Evolutionary conservation across 2,888 invertebrate species (phyloP).

Genomic region (Biston stratarius): DNA sequence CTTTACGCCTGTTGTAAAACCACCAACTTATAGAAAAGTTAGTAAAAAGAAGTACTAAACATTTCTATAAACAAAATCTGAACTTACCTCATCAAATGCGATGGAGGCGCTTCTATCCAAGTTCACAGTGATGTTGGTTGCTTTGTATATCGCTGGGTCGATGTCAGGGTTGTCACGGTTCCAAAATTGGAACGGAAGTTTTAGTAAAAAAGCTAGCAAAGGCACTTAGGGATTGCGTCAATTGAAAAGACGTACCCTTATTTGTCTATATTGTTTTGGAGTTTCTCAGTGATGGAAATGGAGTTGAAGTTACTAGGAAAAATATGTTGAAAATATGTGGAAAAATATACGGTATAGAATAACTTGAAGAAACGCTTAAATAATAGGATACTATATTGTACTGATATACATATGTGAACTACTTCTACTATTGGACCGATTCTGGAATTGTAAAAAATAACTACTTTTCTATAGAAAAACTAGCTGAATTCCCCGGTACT

Average conservation of each 20-base stretch:
- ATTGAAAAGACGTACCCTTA: conserved; percentile 9
- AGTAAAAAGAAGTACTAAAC: not conserved
- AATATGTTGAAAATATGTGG: not conserved
- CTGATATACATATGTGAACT: too few relatives aligned
- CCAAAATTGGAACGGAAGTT: conserved; percentile 29
- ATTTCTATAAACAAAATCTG: not conserved
- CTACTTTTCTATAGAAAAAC: too few relatives aligned
- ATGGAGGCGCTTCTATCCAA: not conserved
- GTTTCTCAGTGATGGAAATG: not conserved
- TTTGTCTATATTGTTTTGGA: conserved; percentile 9
- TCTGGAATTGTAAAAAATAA: too few relatives aligned
- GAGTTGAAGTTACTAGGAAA: not conserved
- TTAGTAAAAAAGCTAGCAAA: not conserved
- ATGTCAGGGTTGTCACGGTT: conserved; percentile 30
- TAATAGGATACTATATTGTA: too few relatives aligned
- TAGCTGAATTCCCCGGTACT: too few relatives aligned
- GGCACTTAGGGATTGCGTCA: conserved; percentile 29
- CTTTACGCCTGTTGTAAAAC: conserved; percentile 34
- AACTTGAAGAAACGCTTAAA: too few relatives aligned
- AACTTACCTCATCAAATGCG: not conserved
- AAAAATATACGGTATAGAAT: too few relatives aligned
- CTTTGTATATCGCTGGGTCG: conserved; percentile 4
- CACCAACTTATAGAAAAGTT: not conserved
- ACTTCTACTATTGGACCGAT: too few relatives aligned
- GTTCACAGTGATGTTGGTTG: not conserved